phyloP scores from a whole-genome alignment of 2,797 vertebrate species.

The Acanthurus leucopareius region DNA sequence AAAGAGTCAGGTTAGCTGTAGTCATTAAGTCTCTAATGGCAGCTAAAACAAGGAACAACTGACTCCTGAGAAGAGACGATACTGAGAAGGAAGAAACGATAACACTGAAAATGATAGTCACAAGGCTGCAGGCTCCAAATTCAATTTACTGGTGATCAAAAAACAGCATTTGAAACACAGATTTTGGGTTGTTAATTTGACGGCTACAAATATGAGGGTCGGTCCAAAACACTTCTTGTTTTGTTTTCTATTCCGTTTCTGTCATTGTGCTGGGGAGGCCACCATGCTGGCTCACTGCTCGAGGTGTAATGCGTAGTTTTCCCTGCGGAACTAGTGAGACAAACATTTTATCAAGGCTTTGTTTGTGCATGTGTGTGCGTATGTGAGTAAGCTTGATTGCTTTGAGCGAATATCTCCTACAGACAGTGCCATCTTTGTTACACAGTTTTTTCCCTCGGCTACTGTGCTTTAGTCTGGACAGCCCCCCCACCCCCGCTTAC shows the following conservation, averaged over 20 bases:
- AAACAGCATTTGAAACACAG: slow-evolving; percentile 35
- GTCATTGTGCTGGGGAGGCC: slow-evolving; percentile 44
- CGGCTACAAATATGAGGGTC: slow-evolving; percentile 60
- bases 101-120: slow-evolving; percentile 53
- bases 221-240: slow-evolving; percentile 53
- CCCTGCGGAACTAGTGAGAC: slow-evolving; percentile 60
- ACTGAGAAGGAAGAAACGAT: slow-evolving; percentile 44
- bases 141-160: slow-evolving; percentile 56
- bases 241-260: slow-evolving; percentile 68
- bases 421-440: slow-evolving; percentile 78
- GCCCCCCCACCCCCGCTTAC: slow-evolving; percentile 42
- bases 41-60: slow-evolving; percentile 62
- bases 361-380: slow-evolving; percentile 22
- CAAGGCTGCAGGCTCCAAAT: slow-evolving; percentile 71
- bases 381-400: slow-evolving; percentile 37
- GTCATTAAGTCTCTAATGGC: slow-evolving; percentile 67
- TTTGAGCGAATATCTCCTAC: slow-evolving; percentile 57
- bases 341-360: slow-evolving; percentile 54
- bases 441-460: slow-evolving; percentile 44
- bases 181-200: slow-evolving; percentile 67
- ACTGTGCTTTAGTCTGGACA: slow-evolving; percentile 61
- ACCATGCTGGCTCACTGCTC: slow-evolving; percentile 36
- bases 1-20: slow-evolving; percentile 58
- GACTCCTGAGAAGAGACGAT: slow-evolving; percentile 55
- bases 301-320: slow-evolving; percentile 66